These are phyloP conservation scores for Hycleus phaleratus DNA, from an alignment of 1,140 invertebrate genomes.

Conservation along the genomic window DNA sequence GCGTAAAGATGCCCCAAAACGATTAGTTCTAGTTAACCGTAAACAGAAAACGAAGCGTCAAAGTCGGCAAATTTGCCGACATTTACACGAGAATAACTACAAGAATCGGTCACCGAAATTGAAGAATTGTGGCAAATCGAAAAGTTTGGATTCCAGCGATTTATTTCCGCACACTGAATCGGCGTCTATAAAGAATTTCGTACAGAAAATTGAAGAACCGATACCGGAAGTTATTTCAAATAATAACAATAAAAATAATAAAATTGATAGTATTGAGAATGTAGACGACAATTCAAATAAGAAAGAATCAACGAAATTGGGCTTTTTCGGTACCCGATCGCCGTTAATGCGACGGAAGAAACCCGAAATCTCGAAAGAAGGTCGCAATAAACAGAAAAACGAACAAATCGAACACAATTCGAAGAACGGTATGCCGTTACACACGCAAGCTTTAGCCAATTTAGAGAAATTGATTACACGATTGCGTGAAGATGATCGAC, in stretches of 20 bases:
- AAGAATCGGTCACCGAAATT: conserved; percentile 48
- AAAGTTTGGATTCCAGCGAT: conserved; percentile 75
- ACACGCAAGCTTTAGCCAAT: conserved; percentile 48
- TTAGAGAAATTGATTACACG: conserved; percentile 49
- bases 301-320: conserved; percentile 34
- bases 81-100: conserved; percentile 20
- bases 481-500: conserved; percentile 44
- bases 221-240: not conserved
- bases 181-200: too few relatives aligned
- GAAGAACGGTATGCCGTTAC: conserved; percentile 39
- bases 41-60: conserved; percentile 49
- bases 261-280: not conserved
- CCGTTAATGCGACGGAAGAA: conserved; percentile 38
- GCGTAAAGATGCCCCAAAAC: conserved; percentile 63
- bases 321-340: conserved; percentile 39
- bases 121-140: conserved; percentile 71
- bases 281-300: conserved; percentile 14
- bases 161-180: conserved; percentile 42
- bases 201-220: not conserved
- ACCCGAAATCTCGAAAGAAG: conserved; percentile 26
- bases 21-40: conserved; percentile 63
- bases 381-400: conserved; percentile 24
- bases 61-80: conserved; percentile 28
- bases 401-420: conserved; percentile 5
- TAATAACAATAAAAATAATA: not conserved